Conservation (phyloP, 2,797 vertebrate genomes). For the Enteromius trimaculatus region DNA sequence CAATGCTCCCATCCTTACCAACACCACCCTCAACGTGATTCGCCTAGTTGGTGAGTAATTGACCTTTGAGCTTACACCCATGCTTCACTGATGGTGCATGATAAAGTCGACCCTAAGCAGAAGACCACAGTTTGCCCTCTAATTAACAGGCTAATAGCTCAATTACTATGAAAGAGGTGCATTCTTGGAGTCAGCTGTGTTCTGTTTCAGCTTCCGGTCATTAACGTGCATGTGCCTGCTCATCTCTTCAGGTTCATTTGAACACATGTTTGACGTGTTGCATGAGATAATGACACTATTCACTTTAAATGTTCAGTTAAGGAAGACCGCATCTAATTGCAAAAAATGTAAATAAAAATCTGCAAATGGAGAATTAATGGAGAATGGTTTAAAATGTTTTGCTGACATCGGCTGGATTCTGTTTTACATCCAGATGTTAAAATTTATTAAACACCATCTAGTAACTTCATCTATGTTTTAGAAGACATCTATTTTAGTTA, state of each 20-base stretch:
- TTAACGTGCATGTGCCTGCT: conserved; percentile 67
- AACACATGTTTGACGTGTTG: conserved; percentile 17
- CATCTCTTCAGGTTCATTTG: conserved; percentile 53
- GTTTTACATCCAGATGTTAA: neutral
- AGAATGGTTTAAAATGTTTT: too few relatives aligned
- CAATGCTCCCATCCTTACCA: conserved; percentile 96
- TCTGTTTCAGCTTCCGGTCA: conserved; percentile 50
- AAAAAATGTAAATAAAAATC: neutral
- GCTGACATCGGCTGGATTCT: neutral
- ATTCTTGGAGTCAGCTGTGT: conserved; percentile 55
- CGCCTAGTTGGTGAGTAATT: conserved; percentile 92
- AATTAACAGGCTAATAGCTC: conserved; percentile 64
- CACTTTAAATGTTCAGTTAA: neutral
- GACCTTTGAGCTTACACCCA: conserved; percentile 41
- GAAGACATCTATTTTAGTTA: conserved; percentile 45
- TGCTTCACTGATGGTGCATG: conserved; percentile 36
- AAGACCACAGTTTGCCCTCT: conserved; percentile 64
- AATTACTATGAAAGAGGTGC: conserved; percentile 18
- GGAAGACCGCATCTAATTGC: neutral
- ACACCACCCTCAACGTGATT: conserved; percentile 97
- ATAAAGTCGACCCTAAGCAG: conserved; percentile 49
- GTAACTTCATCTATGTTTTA: neutral
- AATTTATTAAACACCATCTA: conserved; percentile 7
- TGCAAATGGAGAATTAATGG: too few relatives aligned
- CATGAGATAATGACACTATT: neutral